phyloP scores from a whole-genome alignment of 2,888 invertebrate species.

The Danaus chrysippus region DNA sequence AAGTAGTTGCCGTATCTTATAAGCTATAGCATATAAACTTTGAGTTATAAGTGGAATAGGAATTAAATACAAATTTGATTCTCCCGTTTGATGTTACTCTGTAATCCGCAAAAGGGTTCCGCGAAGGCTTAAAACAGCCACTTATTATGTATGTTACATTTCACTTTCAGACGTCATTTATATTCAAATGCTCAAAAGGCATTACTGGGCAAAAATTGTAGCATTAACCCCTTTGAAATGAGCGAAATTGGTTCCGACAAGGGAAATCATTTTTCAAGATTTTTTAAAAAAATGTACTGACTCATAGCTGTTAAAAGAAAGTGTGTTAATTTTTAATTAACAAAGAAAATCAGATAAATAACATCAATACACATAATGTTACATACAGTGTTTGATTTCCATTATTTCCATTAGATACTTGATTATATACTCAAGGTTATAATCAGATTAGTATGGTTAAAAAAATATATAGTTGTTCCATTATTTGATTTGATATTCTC shows the following conservation, averaged over 20 bases:
- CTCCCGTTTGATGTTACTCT: conserved; percentile 42
- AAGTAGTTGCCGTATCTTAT: neutral
- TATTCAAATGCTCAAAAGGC: conserved; percentile 79
- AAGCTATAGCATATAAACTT: neutral
- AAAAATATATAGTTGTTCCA: too few relatives aligned
- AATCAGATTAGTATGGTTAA: too few relatives aligned
- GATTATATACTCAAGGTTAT: too few relatives aligned
- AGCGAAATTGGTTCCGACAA: conserved; percentile 62
- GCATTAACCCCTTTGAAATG: conserved; percentile 73
- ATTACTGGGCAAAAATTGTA: conserved; percentile 77
- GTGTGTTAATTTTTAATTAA: conserved; percentile 32
- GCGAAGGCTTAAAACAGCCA: conserved; percentile 78
- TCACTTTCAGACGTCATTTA: conserved; percentile 80
- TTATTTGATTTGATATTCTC: neutral
- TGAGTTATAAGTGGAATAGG: neutral
- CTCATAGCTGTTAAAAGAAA: conserved; percentile 28
- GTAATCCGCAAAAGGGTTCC: conserved; percentile 75
- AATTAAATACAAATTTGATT: neutral
- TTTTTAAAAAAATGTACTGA: conserved; percentile 31
- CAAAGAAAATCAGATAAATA: neutral
- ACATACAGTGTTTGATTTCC: too few relatives aligned
- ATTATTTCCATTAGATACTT: too few relatives aligned
- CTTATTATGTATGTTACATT: conserved; percentile 80
- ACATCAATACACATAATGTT: neutral
- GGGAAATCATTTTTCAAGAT: conserved; percentile 54